Percentiles rank a stretch among this genome's conserved stretches.
phyloP scores from a whole-genome alignment of 2,113 vertebrate genomes.

The Mus pahari region DNA sequence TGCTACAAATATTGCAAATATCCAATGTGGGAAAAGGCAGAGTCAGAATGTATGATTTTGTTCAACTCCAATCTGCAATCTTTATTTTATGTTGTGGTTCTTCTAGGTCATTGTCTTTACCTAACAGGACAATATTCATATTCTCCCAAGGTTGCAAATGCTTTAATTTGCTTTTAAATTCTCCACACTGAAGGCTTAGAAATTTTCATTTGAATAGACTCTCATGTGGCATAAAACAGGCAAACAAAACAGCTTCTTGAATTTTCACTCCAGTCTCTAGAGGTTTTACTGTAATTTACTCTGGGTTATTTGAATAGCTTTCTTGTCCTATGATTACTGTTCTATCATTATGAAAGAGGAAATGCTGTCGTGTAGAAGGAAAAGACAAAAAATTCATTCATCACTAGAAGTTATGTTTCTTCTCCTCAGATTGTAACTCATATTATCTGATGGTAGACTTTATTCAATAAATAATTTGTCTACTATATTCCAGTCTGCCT shows the following conservation, averaged over 20 bases:
- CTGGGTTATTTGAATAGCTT: constrained; percentile 57
- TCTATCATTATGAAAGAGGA: constrained; percentile 7
- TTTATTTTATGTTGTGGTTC: not conserved
- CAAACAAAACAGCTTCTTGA: constrained; percentile 46
- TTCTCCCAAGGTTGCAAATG: constrained; percentile 39
- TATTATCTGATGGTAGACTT: not conserved
- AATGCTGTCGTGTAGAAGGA: constrained; percentile 29
- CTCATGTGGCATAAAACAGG: constrained; percentile 59
- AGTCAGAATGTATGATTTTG: not conserved
- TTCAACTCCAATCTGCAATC: not conserved
- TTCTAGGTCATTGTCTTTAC: not conserved
- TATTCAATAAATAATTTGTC: not conserved
- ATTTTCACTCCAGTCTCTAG: not conserved
- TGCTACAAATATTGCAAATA: not conserved
- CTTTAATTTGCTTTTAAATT: constrained; percentile 60
- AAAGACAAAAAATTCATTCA: not conserved
- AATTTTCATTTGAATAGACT: constrained; percentile 45
- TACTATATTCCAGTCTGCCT: not conserved
- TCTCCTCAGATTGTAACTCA: not conserved
- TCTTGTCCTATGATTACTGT: constrained; percentile 21
- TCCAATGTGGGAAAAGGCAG: not conserved
- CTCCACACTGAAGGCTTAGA: not conserved
- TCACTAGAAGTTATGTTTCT: not conserved
- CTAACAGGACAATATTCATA: not conserved
- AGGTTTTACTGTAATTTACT: constrained; percentile 50